A percentile compares a stretch with the other conserved stretches of the same genome.
These are phyloP conservation scores for Pygocentrus nattereri DNA, from an alignment of 2,797 vertebrate genomes.

Conservation along the genomic window DNA sequence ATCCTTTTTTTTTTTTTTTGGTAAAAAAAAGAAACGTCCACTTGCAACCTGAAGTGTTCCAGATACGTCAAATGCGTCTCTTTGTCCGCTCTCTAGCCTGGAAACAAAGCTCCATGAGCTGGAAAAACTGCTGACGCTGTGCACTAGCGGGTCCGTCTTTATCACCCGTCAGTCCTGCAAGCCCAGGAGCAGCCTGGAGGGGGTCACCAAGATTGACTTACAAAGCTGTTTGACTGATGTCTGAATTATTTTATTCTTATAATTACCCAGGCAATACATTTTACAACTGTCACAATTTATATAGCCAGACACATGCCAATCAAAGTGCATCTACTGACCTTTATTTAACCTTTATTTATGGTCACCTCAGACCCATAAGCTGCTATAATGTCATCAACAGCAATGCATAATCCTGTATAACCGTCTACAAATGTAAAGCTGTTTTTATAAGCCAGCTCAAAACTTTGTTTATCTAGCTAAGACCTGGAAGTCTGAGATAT, in stretches of 20 bases:
- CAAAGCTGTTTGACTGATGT: not conserved
- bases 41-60: not conserved
- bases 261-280: not conserved
- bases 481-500: too few species aligned
- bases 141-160: not conserved
- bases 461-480: not conserved
- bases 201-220: not conserved
- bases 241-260: not conserved
- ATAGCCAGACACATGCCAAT: not conserved
- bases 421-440: not conserved
- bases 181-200: not conserved
- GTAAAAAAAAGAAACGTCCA: not conserved
- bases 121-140: conserved; percentile 12
- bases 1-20: not conserved
- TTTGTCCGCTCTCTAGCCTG: not conserved
- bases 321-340: not conserved
- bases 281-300: not conserved
- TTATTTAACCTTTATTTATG: not conserved
- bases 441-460: not conserved
- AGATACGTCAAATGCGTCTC: not conserved
- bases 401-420: not conserved
- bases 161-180: not conserved
- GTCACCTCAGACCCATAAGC: too few species aligned
- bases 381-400: not conserved
- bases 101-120: not conserved